A percentile compares a stretch with the other conserved stretches of the same genome.
These are phyloP conservation scores for Apis mellifera DNA, from an alignment of 1,140 invertebrate genomes.

Conservation along the genomic window Amel_HAv3.1 CM009941.2:16336501-16337000, in stretches of 20 bases:
- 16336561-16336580: background rate
- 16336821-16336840: constrained; percentile 84
- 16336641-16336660: constrained; percentile 78
- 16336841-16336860: constrained; percentile 62
- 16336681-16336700: constrained; percentile 87
- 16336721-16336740: constrained; percentile 74
- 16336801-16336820: constrained; percentile 84
- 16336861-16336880: background rate
- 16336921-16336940: constrained; percentile 86
- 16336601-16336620: constrained; percentile 84
- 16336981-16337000: constrained; percentile 69
- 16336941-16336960: constrained; percentile 83
- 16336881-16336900: no score
- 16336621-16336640: constrained; percentile 77
- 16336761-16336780: constrained; percentile 85
- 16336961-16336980: constrained; percentile 81
- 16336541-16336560: background rate
- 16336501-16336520: background rate
- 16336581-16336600: constrained; percentile 83
- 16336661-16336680: constrained; percentile 85
- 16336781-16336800: constrained; percentile 84
- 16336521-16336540: background rate
- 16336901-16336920: constrained; percentile 34
- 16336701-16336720: constrained; percentile 82
- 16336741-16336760: constrained; percentile 79